phyloP scores from a whole-genome alignment of 2,888 invertebrate genomes.

The Heliconius cydno region DNA sequence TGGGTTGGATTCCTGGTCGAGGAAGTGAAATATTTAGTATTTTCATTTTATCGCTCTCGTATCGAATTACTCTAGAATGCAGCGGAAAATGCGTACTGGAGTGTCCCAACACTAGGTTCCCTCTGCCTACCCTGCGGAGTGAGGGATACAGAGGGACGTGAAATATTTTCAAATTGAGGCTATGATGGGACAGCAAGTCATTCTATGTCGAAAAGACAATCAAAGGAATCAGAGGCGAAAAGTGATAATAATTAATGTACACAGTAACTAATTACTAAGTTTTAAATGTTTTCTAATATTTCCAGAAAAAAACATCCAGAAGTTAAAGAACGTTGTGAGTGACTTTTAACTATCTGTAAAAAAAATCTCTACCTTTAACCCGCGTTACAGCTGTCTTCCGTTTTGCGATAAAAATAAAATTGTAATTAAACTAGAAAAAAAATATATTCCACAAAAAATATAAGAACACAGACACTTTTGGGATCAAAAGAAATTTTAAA shows the following conservation, averaged over 20 bases:
- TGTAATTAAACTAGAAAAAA: neutral
- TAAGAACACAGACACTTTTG: neutral
- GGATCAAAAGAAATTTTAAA: slow-evolving; percentile 27
- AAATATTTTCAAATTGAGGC: neutral
- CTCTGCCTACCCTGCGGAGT: no score
- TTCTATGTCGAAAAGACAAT: no score
- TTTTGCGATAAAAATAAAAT: neutral
- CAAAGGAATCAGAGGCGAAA: no score
- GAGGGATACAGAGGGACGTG: neutral
- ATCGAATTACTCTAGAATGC: no score
- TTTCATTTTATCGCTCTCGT: no score
- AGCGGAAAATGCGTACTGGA: neutral
- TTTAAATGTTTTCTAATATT: neutral
- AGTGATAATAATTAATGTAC: no score
- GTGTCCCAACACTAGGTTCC: neutral
- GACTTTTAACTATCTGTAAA: neutral
- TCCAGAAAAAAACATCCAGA: neutral
- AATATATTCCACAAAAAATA: neutral
- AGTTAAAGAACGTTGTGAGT: neutral
- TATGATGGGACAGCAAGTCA: no score
- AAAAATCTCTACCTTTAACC: neutral
- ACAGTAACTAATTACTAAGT: neutral
- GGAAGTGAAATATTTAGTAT: no score
- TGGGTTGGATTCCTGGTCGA: no score
- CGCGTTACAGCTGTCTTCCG: neutral